phyloP scores from a whole-genome alignment of 2,888 invertebrate species.

The Acronicta alni region DNA sequence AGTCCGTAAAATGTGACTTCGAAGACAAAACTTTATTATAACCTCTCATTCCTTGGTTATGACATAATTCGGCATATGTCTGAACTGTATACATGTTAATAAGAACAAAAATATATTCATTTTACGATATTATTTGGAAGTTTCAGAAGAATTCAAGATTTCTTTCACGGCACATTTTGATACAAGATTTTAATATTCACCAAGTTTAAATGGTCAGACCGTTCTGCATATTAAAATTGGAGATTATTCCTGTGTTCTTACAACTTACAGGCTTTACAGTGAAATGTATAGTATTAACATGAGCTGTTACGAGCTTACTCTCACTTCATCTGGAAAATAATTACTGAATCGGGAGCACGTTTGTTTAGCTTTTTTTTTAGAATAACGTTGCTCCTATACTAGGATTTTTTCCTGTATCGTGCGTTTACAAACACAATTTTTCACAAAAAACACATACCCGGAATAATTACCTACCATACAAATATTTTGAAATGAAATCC shows the following conservation, averaged over 20 bases:
- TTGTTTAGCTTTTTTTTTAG: neutral
- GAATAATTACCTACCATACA: no score
- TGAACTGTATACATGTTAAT: conserved; percentile 2
- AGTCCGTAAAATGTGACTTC: conserved; percentile 25
- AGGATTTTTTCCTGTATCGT: no score
- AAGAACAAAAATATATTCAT: conserved; percentile 4
- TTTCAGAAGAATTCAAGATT: conserved; percentile 8
- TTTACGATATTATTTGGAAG: neutral
- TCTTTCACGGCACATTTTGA: neutral
- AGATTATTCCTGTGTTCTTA: neutral
- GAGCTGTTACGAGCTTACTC: neutral
- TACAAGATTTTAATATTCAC: neutral
- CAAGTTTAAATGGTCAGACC: neutral
- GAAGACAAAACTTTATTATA: conserved; percentile 30
- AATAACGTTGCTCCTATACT: no score
- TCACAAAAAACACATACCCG: no score
- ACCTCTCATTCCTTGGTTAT: conserved; percentile 20
- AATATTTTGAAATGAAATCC: no score
- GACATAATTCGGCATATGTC: conserved; percentile 16
- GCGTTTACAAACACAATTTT: no score
- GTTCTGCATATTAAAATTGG: conserved; percentile 3
- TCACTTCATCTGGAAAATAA: neutral
- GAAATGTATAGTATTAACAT: conserved; percentile 1
- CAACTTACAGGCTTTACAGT: neutral
- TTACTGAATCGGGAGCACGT: neutral